Base-by-base conservation (phyloP, 2,797 vertebrate species). In the Gymnothorax javanicus region DNA sequence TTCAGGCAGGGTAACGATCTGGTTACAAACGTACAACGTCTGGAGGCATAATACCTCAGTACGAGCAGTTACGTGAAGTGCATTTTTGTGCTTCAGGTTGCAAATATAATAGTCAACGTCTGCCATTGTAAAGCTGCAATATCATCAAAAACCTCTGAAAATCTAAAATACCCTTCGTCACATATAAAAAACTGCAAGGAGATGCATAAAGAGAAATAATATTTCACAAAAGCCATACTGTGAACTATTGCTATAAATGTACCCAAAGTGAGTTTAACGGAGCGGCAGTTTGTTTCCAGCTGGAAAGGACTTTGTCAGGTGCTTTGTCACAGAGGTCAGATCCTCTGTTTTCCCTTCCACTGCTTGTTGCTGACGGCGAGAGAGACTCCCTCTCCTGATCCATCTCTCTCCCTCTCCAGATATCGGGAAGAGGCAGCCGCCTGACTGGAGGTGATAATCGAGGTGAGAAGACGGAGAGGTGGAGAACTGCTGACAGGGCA, bases 381-480 rank as follows among this genome's bases (percentile, higher is more conserved):
- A 43, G 33, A 43, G 33, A 43, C 33, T 43, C 33, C 33, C 33
- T 43, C 33, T 43, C 33, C 33, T 43, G 33, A 43, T 43, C 33
- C 33, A 43, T 43, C 33, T 43, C 33, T 43, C 33, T 43, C 33
- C 33, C 50, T 15, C 75, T 52, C 75, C 50, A 33, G 33, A 75
- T 75, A 8, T 13, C 27, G 4, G 1, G 71, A 0, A 13, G 27
- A 1, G 11, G 27, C 25, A 15, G 4, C 13, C 4, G 27, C 11
- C 13, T 33, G 71, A 43, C 25, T 43, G 33, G 59, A 15, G 43
- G 58, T n/a, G 17, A 82, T 81, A 60, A 82, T 64, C 43, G n/a
- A 84, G 25, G 82, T 57, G 50, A 69, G 85, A 64, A 82, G 77
- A 82, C 27, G n/a, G 27, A 69, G 79, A 25, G 60, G 85, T 25